Conservation (phyloP, 2,888 invertebrate genomes). For the Cheilosia pagana region DNA sequence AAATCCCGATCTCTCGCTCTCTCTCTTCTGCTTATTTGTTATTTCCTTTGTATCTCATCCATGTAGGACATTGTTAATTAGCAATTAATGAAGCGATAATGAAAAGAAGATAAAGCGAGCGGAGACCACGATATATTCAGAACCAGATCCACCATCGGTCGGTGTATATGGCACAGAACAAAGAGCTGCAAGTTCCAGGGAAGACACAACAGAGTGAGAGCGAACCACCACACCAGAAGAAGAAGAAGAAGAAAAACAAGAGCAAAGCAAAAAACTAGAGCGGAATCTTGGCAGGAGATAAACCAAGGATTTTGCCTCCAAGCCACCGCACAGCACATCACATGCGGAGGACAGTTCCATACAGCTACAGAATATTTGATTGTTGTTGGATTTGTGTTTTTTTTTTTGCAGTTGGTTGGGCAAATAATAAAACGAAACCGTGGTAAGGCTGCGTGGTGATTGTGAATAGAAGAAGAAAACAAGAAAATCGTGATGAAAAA, state of each 20-base stretch:
- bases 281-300: conserved; percentile 67
- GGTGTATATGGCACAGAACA: conserved; percentile 27
- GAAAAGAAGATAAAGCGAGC: conserved; percentile 77
- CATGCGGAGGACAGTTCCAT: conserved; percentile 15
- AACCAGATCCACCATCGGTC: not conserved
- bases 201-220: not conserved
- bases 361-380: conserved; percentile 19
- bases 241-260: conserved; percentile 3
- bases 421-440: conserved; percentile 40
- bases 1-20: conserved; percentile 39
- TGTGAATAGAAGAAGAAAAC: conserved; percentile 37
- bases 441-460: not conserved
- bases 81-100: conserved; percentile 83
- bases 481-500: conserved; percentile 74
- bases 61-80: conserved; percentile 82
- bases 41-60: conserved; percentile 75
- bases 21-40: conserved; percentile 58
- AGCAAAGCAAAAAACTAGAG: conserved; percentile 61
- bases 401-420: conserved; percentile 10
- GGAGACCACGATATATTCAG: conserved; percentile 50
- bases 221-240: not conserved
- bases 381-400: conserved; percentile 3
- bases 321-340: conserved; percentile 20
- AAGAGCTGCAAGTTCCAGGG: conserved; percentile 25
- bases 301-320: conserved; percentile 58